Evolutionary conservation across 2,797 vertebrate species (phyloP), one percentile per base, ranked within the genome.

Genomic region (Aeoliscus strigatus): DNA sequence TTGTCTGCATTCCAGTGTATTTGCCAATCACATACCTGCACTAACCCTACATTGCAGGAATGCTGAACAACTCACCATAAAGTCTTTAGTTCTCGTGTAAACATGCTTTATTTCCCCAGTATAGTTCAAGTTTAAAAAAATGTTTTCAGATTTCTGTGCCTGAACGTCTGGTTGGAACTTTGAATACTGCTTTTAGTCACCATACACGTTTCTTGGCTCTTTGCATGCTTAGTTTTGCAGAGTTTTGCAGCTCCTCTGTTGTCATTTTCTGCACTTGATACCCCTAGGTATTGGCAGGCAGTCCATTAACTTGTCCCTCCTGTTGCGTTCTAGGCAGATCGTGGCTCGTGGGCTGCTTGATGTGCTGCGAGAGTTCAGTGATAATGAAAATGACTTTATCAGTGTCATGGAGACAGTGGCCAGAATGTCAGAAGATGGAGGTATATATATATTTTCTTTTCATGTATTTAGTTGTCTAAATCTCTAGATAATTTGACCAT

Each of bases 361-460:
- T 43, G 79, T 92, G 63, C 90, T 96, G 52, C 82, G 89, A 72
- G 93, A 93, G 72, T 92, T 94, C 79, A 91, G 92, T 70, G 87
- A 82, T 67, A 90, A 90, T 65, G 92, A 94, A 64, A 91, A 93
- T 70, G 91, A 93, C 69, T 92, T 92, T 66, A 79, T 92, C 71
- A 92, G 87, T 39, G 91, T 93, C 55, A 91, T 94, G 90, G 91
- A 93, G 69, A 91, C 92, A 18, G 80, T 91, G 51, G 89, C 90
- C 75, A 87, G 90, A 67, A 88, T 95, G 77, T 94, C 93, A 48
- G 93, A 94, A 84, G 93, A 94, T 64, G 82, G 90, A 92, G 94
- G 93, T 96, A 84, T 62, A 79, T 70, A 9, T 2, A 9, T 60
- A 69, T 58, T 41, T 11, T 6, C 55, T 51, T 66, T 42, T 39